Percentiles rank a stretch among this genome's conserved stretches.
phyloP scores from a whole-genome alignment of 2,113 vertebrate genomes.

The Mus pahari region DNA sequence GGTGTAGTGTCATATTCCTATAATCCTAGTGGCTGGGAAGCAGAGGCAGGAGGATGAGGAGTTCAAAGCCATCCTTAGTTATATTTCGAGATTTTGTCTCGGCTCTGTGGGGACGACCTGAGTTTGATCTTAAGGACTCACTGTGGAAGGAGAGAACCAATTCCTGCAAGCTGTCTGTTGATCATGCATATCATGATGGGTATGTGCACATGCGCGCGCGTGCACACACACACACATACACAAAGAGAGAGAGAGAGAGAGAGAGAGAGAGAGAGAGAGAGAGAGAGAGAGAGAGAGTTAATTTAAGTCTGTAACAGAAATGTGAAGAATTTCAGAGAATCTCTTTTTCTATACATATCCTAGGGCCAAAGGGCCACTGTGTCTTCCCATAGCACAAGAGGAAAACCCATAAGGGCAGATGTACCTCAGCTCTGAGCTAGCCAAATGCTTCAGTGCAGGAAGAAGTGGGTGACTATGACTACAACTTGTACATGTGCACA shows the following conservation, averaged over 20 bases:
- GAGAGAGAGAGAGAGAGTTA: no score
- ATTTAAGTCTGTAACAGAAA: background rate
- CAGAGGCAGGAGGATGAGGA: background rate
- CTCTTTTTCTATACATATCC: background rate
- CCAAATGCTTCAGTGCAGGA: background rate
- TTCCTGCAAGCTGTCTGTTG: background rate
- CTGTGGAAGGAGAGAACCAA: background rate
- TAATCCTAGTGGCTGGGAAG: background rate
- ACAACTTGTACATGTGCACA: background rate
- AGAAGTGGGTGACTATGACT: background rate
- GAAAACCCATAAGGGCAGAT: background rate
- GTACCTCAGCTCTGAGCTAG: background rate
- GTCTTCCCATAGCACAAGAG: background rate
- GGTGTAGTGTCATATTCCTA: background rate
- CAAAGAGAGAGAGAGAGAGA: no score
- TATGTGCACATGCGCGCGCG: background rate
- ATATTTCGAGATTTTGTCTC: background rate
- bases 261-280: no score
- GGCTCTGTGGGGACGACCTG: background rate
- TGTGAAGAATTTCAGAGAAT: background rate
- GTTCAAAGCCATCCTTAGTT: background rate
- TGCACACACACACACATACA: background rate
- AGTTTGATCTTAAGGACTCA: background rate
- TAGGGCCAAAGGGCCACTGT: background rate
- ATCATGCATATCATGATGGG: background rate